Evolutionary conservation across 2,113 vertebrate genomes (phyloP), one percentile per base, ranked within the genome.

Genomic region (Clarias macrocephalus): DNA sequence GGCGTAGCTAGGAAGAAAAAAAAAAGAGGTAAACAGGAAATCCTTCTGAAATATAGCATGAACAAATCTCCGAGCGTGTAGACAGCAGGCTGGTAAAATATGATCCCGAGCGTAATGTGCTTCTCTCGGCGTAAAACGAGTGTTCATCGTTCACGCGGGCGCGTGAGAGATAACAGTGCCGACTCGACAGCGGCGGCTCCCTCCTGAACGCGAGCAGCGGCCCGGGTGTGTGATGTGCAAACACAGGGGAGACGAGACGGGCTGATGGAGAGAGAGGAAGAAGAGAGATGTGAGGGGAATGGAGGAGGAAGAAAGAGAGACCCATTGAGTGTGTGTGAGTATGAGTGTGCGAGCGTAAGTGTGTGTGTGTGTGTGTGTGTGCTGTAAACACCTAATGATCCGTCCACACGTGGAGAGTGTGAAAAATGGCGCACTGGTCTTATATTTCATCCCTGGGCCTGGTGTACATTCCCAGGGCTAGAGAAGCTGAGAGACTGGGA

Each of bases 311-410:
- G 66, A 59, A 18, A 63, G 70, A 48, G n/a, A 63, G 59, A 65
- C 15, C 73, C 54, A 56, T 72, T 21, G 62, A 33, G 66, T 54
- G 25, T 11, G 6, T 56, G 54, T 56, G 60, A 57, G 72, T 83
- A 33, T 60, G 80, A 77, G 86, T 66, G 86, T 33, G 57, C 54
- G 68, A 10, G 8, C 52, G 48, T 72, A 80, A 54, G 86, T 62
- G 79, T 75, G 68, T 60, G 63, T 57, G 57, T 9, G 5, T 54
- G 28, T 62, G 80, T 76, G 81, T 76, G 62, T 59, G 54, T 82
- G 62, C 62, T 81, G 84, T 57, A 76, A 59, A 87, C 28, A 88
- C 87, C 10, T 89, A 94, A 94, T 93, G 90, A 93, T 92, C 86
- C 89, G 89, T 93, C 85, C 88, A 84, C 87, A n/a, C 77, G 75